Percentiles rank a stretch among this genome's conserved stretches.
These are phyloP conservation scores for Stenodera caucasica DNA, from an alignment of 2,888 invertebrate genomes.

Conservation along the genomic window DNA sequence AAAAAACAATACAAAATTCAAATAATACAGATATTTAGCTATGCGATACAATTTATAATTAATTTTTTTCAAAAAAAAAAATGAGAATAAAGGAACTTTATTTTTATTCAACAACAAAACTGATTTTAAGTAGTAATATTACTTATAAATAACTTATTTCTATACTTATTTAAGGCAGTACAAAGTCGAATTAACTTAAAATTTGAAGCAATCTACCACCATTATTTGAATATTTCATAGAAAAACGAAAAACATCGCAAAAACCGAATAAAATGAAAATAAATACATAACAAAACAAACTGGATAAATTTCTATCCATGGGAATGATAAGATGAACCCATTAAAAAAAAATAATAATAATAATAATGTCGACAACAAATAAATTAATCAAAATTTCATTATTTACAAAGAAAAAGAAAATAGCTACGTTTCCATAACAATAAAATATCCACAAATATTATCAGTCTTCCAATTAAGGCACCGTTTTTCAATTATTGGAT, in stretches of 20 bases:
- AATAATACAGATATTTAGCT: slow-evolving; percentile 19
- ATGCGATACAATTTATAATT: not conserved
- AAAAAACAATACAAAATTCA: slow-evolving; percentile 29
- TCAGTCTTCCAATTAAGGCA: slow-evolving; percentile 43
- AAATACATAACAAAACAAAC: slow-evolving; percentile 38
- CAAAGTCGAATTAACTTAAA: not conserved
- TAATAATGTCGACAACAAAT: slow-evolving; percentile 44
- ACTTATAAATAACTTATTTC: not conserved
- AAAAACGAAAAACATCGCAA: slow-evolving; percentile 16
- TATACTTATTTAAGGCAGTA: not conserved
- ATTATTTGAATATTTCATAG: not conserved
- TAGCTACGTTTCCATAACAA: slow-evolving; percentile 29
- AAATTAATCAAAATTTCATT: slow-evolving; percentile 34
- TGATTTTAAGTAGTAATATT: not conserved
- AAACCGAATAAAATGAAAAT: slow-evolving; percentile 19
- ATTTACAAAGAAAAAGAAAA: slow-evolving; percentile 23
- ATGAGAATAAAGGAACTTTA: slow-evolving; percentile 7
- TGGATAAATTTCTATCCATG: slow-evolving; percentile 40
- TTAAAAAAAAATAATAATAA: slow-evolving; percentile 38
- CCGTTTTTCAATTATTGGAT: slow-evolving; percentile 21
- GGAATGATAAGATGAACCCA: slow-evolving; percentile 48
- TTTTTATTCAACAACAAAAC: not conserved
- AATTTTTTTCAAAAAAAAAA: not conserved
- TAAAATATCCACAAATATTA: slow-evolving; percentile 38
- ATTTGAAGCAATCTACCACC: slow-evolving; percentile 31